A percentile compares a stretch with the other conserved stretches of the same genome.
These are phyloP conservation scores for Neoitamus cyanurus DNA, from an alignment of 2,888 invertebrate genomes.

Conservation along the genomic window DNA sequence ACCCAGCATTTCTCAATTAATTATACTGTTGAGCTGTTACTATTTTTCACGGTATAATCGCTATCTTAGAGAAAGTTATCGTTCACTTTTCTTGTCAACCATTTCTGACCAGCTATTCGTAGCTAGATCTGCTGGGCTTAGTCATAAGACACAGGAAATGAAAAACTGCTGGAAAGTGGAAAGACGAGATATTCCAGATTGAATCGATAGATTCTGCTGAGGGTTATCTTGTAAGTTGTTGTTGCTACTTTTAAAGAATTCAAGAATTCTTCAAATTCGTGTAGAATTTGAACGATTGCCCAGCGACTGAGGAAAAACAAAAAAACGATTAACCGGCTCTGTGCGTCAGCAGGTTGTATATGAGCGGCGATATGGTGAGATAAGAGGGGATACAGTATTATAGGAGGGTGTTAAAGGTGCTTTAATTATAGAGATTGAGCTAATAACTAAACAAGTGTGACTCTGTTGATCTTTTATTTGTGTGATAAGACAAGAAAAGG, in stretches of 20 bases:
- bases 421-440: not conserved
- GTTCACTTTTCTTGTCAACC: conserved; percentile 5
- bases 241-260: not conserved
- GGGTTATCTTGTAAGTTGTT: not conserved
- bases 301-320: not conserved
- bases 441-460: not conserved
- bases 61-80: not conserved
- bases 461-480: not conserved
- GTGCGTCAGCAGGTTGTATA: not conserved
- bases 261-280: not conserved
- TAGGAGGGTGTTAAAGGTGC: not conserved
- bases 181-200: not conserved
- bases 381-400: not conserved
- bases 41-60: not conserved
- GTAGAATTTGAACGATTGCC: not conserved
- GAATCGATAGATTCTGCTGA: not conserved
- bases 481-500: not conserved
- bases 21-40: not conserved
- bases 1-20: not conserved
- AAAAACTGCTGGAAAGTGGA: not conserved
- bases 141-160: not conserved
- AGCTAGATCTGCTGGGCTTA: not conserved
- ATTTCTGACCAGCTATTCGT: not conserved
- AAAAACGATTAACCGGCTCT: not conserved
- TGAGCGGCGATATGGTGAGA: not conserved